Percentiles rank a stretch among this genome's conserved stretches.
These are phyloP conservation scores for Acleris holmiana DNA, from an alignment of 2,888 invertebrate genomes.

Conservation along the genomic window DNA sequence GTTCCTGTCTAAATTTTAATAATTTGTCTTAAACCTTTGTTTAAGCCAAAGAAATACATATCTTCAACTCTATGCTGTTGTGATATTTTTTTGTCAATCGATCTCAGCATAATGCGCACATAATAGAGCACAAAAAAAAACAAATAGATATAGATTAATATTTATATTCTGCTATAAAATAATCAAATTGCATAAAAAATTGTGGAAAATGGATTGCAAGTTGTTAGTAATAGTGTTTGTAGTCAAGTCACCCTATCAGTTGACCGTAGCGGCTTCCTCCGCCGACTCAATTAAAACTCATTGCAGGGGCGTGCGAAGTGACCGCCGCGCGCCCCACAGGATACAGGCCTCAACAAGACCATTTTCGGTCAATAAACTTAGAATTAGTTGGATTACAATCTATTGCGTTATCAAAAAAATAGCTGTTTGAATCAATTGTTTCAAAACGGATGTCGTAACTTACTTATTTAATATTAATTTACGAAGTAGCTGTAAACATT, in stretches of 20 bases:
- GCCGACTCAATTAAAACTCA: conserved; percentile 80
- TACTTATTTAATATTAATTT: neutral
- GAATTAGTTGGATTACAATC: conserved; percentile 20
- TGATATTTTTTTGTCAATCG: too few species aligned
- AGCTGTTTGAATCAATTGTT: neutral
- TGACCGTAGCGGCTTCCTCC: conserved; percentile 72
- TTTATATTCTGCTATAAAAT: too few species aligned
- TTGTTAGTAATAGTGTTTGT: neutral
- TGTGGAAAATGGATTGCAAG: neutral
- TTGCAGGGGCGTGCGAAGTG: conserved; percentile 80
- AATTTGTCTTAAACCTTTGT: too few species aligned
- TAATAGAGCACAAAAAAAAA: too few species aligned
- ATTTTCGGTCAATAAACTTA: conserved; percentile 64
- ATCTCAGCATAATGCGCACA: too few species aligned
- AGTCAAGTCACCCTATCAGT: conserved; percentile 68
- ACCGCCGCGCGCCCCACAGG: conserved; percentile 67
- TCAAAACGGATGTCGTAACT: conserved; percentile 4
- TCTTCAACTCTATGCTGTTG: too few species aligned
- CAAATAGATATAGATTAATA: too few species aligned
- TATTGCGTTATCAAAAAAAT: conserved; percentile 7
- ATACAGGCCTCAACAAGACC: conserved; percentile 66
- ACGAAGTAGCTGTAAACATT: neutral
- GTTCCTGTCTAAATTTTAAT: too few species aligned
- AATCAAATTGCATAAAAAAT: too few species aligned
- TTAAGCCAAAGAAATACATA: too few species aligned